Evolutionary conservation across 2,888 invertebrate species (phyloP), one percentile per base, ranked within the genome.

Genomic region (Plagiodera versicolora): DNA sequence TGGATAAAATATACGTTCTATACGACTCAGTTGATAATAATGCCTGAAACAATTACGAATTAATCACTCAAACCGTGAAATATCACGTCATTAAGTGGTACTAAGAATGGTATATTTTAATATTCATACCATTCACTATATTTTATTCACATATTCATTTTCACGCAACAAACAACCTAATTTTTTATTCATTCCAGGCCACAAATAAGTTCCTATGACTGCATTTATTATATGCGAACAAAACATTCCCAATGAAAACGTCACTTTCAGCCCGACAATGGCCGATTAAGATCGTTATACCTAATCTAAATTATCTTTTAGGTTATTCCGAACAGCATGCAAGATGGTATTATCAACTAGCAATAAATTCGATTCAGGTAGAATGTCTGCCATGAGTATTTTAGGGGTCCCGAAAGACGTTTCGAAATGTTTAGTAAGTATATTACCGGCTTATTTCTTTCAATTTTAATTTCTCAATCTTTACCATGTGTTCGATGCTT

Each of bases 231-330:
- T 63, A 65, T 60, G 65, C 69, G 65, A 72, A 70, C 70, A 70
- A 67, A 67, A 67, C 70, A 72, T 68, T 68, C 66, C 65, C 67
- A 70, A 72, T 70, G 67, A 72, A 71, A 71, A 69, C 71, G 63
- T 65, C 68, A 64, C 66, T 69, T 71, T 71, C 67, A 67, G 63
- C 62, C 61, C 63, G 66, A 72, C 70, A 70, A 73, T 72, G 70
- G 71, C 65, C 73, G 70, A 72, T 73, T 71, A 77, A 71, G 72
- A 71, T 74, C 71, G 72, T 74, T 76, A 77, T 76, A 70, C 71
- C 72, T 77, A 78, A 79, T 79, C 77, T 79, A 77, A 79, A 79
- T 79, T 77, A 76, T 74, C 74, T 72, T 75, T 74, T 72, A 77
- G 70, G 73, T 69, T 68, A 64, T 63, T 65, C 65, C 68, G 68